A percentile compares a stretch with the other conserved stretches of the same genome.
Conservation (phyloP, 2,888 invertebrate species). For the Lypha dubia region DNA sequence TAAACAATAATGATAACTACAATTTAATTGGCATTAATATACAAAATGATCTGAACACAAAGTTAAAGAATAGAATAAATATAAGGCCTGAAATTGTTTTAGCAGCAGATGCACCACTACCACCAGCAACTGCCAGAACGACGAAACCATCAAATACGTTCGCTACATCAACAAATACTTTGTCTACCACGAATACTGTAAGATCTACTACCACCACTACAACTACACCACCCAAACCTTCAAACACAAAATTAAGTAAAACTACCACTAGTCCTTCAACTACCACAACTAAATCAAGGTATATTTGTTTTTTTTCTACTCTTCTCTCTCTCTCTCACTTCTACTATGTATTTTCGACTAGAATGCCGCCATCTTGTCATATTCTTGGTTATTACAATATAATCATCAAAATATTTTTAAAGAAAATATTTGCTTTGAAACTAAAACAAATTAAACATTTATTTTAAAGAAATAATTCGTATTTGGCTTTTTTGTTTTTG, state of each 20-base stretch:
- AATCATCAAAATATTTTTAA: conserved; percentile 7
- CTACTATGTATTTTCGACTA: neutral
- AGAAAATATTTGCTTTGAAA: conserved; percentile 46
- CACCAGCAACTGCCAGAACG: conserved; percentile 84
- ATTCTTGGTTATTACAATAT: neutral
- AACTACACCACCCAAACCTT: conserved; percentile 77
- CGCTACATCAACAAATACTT: conserved; percentile 84
- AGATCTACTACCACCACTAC: conserved; percentile 84
- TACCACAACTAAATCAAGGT: conserved; percentile 74
- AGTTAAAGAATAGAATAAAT: conserved; percentile 54
- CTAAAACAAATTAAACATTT: conserved; percentile 23
- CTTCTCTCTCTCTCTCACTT: neutral
- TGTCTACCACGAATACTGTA: conserved; percentile 76
- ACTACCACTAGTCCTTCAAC: conserved; percentile 69
- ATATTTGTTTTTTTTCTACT: conserved; percentile 54
- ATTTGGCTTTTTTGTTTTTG: conserved; percentile 61
- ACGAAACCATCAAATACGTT: conserved; percentile 77
- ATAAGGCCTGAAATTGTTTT: conserved; percentile 74
- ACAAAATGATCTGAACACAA: conserved; percentile 29
- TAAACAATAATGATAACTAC: conserved; percentile 75
- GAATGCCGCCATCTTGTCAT: conserved; percentile 16
- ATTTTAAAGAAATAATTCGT: conserved; percentile 3
- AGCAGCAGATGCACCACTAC: conserved; percentile 74
- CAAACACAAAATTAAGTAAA: conserved; percentile 77
- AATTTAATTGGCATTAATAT: conserved; percentile 74